phyloP scores from a whole-genome alignment of 2,888 invertebrate species.

The Helleia helle region DNA sequence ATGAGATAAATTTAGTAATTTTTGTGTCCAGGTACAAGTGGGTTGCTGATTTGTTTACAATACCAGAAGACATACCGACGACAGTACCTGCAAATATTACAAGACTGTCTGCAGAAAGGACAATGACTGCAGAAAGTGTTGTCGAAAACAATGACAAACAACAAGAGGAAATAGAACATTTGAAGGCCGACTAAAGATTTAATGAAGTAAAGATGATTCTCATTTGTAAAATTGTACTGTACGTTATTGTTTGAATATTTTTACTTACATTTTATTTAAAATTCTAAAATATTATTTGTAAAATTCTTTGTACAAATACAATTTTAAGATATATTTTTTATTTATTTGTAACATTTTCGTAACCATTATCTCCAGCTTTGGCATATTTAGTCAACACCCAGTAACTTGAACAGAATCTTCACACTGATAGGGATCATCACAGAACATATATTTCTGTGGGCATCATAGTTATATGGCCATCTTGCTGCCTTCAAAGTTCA shows the following conservation, averaged over 20 bases:
- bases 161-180: slow-evolving; percentile 16
- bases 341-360: no score
- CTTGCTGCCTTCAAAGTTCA: no score
- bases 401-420: no score
- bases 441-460: no score
- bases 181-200: slow-evolving; percentile 22
- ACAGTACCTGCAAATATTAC: slow-evolving; percentile 23
- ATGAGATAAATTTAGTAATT: not conserved
- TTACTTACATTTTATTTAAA: not conserved
- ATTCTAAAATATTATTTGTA: no score
- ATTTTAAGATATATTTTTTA: no score
- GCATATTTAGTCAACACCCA: no score
- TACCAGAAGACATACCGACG: slow-evolving; percentile 31
- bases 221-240: not conserved
- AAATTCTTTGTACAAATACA: no score
- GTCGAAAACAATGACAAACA: slow-evolving; percentile 17
- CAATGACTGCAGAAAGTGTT: slow-evolving; percentile 23
- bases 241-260: not conserved
- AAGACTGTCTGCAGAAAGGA: slow-evolving; percentile 29
- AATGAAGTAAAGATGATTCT: not conserved
- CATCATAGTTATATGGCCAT: no score
- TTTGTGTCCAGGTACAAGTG: slow-evolving; percentile 48
- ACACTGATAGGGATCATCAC: no score
- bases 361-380: no score
- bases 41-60: slow-evolving; percentile 46